Evolutionary conservation across 2,113 vertebrate genomes (phyloP).

Genomic region (rat (Rattus norvegicus)): DNA sequence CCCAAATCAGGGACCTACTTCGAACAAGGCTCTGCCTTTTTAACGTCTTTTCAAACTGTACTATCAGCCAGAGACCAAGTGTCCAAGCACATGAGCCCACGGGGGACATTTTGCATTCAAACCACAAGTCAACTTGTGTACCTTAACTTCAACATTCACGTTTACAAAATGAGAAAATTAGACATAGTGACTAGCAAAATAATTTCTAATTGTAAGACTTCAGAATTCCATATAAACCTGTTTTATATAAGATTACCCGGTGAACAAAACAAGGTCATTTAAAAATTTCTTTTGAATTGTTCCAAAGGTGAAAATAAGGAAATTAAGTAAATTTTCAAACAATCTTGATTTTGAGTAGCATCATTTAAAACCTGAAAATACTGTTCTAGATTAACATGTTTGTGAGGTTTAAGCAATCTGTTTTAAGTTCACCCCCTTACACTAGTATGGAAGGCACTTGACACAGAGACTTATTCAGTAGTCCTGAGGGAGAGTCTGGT

Average conservation of each 20-base stretch:
- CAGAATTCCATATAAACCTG: background rate
- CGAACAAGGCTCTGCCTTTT: background rate
- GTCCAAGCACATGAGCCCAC: background rate
- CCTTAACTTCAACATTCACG: background rate
- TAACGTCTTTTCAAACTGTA: too few species aligned
- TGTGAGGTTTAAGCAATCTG: background rate
- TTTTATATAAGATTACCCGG: background rate
- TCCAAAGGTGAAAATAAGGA: constrained; percentile 18
- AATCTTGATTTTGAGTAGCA: background rate
- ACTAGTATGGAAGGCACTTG: background rate
- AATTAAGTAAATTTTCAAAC: background rate
- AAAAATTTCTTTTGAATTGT: background rate
- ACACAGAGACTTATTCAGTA: background rate
- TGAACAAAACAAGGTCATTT: background rate
- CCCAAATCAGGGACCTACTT: background rate
- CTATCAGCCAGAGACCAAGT: background rate
- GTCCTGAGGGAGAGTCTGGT: background rate
- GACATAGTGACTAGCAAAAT: background rate
- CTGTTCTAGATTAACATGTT: background rate
- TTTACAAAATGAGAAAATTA: background rate
- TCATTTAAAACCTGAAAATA: background rate
- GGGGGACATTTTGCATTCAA: background rate
- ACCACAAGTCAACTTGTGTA: background rate
- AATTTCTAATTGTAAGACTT: background rate
- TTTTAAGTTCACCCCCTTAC: background rate